phyloP scores from a whole-genome alignment of 2,797 vertebrate species.

The Sebastes aleutianus region DNA sequence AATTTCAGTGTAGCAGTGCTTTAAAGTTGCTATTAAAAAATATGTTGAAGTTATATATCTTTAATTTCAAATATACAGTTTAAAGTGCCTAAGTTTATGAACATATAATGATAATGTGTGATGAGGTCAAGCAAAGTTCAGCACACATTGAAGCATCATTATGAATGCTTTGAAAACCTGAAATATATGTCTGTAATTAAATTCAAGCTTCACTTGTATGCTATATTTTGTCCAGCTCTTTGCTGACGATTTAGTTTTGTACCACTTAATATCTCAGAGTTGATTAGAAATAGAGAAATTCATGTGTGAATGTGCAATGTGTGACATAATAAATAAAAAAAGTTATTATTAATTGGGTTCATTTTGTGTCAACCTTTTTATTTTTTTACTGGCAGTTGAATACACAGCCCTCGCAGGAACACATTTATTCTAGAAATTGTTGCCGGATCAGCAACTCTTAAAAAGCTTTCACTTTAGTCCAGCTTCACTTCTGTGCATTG shows the following conservation, averaged over 20 bases:
- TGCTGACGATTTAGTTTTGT: constrained; percentile 22
- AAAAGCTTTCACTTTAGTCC: constrained; percentile 48
- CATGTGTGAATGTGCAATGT: background rate
- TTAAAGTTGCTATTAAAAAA: background rate
- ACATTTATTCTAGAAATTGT: constrained; percentile 51
- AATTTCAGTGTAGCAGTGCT: background rate
- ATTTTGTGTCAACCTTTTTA: constrained; percentile 15
- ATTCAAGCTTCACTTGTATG: background rate
- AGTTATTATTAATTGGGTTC: constrained; percentile 49
- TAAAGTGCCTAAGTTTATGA: background rate
- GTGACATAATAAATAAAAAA: constrained; percentile 1
- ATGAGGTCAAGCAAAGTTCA: background rate
- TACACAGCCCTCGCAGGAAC: constrained; percentile 38
- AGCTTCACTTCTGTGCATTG: constrained; percentile 46
- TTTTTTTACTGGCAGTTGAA: constrained; percentile 39
- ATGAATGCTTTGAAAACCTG: background rate
- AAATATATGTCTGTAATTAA: background rate
- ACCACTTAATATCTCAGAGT: constrained; percentile 41
- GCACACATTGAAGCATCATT: background rate
- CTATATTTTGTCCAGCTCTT: background rate
- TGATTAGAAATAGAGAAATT: background rate
- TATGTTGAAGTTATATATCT: background rate
- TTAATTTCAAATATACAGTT: background rate
- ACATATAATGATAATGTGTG: background rate
- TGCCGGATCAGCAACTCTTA: constrained; percentile 63